Evolutionary conservation across 2,888 invertebrate species (phyloP).

Genomic region (Uloborus plumipes): DNA sequence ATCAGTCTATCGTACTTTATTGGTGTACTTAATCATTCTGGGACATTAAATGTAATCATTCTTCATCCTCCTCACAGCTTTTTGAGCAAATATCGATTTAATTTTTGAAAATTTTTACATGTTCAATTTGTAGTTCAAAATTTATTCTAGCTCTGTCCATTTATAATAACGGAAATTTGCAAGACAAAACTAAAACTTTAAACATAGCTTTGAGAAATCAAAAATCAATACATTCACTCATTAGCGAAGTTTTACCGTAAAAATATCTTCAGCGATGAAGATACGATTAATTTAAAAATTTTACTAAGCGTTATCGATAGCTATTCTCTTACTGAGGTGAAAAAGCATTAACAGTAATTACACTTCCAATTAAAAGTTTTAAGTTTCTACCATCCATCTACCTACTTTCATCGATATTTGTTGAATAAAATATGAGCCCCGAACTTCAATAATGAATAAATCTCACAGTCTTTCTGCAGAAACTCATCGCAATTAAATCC

Average conservation of each 20-base stretch:
- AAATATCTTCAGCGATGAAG: slow-evolving; percentile 22
- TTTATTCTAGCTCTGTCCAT: too few species aligned
- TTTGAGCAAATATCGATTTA: too few species aligned
- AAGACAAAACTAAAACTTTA: too few species aligned
- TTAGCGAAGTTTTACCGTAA: background rate
- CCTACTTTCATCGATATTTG: slow-evolving; percentile 32
- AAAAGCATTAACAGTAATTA: slow-evolving; percentile 55
- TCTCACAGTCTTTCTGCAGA: slow-evolving; percentile 23
- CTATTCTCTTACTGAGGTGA: slow-evolving; percentile 10
- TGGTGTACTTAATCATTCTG: too few species aligned
- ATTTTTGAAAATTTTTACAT: too few species aligned
- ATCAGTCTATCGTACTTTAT: too few species aligned
- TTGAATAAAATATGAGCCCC: slow-evolving; percentile 48
- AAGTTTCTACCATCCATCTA: slow-evolving; percentile 46
- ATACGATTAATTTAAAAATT: slow-evolving; percentile 34
- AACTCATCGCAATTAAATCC: slow-evolving; percentile 56
- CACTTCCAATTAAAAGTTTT: slow-evolving; percentile 43
- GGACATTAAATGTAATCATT: too few species aligned
- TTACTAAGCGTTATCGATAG: slow-evolving; percentile 18
- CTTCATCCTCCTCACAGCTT: too few species aligned
- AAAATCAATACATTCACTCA: too few species aligned
- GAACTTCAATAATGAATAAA: slow-evolving; percentile 57
- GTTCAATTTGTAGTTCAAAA: too few species aligned
- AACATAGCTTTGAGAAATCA: too few species aligned
- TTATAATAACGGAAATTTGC: too few species aligned